A percentile compares a stretch with the other conserved stretches of the same genome.
Conservation (phyloP, 2,113 vertebrate species). For the Campylomormyrus numenius region DNA sequence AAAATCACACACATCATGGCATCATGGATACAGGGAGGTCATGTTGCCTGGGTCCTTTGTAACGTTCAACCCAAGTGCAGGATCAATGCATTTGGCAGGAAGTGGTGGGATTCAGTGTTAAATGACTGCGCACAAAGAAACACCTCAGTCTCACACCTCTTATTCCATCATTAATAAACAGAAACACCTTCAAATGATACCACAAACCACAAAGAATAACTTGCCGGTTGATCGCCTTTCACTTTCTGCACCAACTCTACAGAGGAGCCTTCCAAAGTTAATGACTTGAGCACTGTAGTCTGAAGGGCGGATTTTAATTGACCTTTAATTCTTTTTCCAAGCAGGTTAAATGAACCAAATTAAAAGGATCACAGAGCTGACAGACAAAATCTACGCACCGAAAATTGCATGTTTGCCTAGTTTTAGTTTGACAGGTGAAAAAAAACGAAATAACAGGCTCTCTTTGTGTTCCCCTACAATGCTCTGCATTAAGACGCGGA, state of each 20-base stretch:
- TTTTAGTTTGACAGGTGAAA: not conserved
- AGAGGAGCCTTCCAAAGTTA: not conserved
- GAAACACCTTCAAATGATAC: not conserved
- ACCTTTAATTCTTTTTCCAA: not conserved
- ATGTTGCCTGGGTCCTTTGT: not conserved
- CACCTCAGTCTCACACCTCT: not conserved
- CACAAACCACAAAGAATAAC: not conserved
- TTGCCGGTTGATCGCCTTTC: not conserved
- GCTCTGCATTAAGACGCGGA: not conserved
- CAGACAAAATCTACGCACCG: not conserved
- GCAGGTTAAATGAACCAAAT: conserved; percentile 1
- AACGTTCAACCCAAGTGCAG: not conserved
- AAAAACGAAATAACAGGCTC: not conserved
- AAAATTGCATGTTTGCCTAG: not conserved
- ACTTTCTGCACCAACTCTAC: not conserved
- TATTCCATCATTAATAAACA: not conserved
- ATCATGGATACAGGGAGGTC: not conserved
- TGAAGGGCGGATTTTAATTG: not conserved
- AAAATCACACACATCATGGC: not conserved
- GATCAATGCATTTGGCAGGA: not conserved
- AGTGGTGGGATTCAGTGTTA: not conserved
- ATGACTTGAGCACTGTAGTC: not conserved
- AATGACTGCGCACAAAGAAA: not conserved
- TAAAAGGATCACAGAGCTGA: not conserved
- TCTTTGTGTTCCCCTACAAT: not conserved